A percentile compares a stretch with the other conserved stretches of the same genome.
phyloP scores from a whole-genome alignment of 2,797 vertebrate species.

The Enteromius viviparus region DNA sequence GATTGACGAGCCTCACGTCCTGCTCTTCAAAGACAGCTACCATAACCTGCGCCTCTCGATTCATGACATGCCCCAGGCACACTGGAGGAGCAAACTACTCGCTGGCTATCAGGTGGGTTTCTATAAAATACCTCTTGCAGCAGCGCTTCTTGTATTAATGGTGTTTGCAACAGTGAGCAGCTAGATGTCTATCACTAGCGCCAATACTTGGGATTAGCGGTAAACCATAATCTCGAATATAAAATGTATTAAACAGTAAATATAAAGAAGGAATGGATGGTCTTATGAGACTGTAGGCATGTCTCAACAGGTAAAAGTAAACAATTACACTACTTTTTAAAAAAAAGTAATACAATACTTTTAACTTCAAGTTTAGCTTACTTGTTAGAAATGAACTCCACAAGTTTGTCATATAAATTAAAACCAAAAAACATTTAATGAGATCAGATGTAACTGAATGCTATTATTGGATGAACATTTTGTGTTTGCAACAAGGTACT shows the following conservation, averaged over 20 bases:
- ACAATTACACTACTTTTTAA: background rate
- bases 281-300: background rate
- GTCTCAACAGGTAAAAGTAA: background rate
- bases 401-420: background rate
- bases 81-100: slow-evolving; percentile 98
- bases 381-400: background rate
- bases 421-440: background rate
- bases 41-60: slow-evolving; percentile 98
- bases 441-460: background rate
- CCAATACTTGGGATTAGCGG: background rate
- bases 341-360: background rate
- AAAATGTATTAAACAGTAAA: background rate
- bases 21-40: slow-evolving; percentile 99
- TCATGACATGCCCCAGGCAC: slow-evolving; percentile 94
- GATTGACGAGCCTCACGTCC: slow-evolving; percentile 92
- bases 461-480: background rate
- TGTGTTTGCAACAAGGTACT: background rate
- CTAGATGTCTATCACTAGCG: background rate
- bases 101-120: slow-evolving; percentile 91
- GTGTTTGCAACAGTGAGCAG: background rate
- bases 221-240: background rate
- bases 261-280: background rate
- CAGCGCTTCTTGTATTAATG: background rate
- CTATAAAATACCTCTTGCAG: background rate
- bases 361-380: background rate